phyloP scores from a whole-genome alignment of 2,888 invertebrate species.

The Melanophora roralis region DNA sequence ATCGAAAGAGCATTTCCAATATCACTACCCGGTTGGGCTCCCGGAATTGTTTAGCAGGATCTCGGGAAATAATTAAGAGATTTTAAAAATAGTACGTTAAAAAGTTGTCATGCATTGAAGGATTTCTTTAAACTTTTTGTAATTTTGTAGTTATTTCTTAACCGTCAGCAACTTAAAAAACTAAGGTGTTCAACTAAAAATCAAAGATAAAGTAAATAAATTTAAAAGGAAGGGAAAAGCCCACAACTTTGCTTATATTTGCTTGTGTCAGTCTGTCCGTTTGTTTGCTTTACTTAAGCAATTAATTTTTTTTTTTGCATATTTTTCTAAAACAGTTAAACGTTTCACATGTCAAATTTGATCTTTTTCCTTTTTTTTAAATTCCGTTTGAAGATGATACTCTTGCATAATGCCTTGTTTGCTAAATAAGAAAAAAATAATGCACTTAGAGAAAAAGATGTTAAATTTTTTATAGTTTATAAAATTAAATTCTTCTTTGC shows the following conservation, averaged over 20 bases:
- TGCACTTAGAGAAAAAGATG: conserved; percentile 20
- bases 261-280: not conserved
- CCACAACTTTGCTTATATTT: not conserved
- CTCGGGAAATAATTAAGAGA: no score
- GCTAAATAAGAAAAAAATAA: no score
- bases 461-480: no score
- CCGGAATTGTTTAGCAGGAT: no score
- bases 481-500: no score
- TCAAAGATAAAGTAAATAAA: conserved; percentile 18
- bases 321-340: not conserved
- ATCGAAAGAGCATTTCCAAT: no score
- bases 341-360: not conserved
- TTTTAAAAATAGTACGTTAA: no score
- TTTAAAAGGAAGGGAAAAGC: conserved; percentile 1
- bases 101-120: no score
- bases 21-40: no score
- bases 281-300: conserved; percentile 1
- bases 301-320: conserved; percentile 15
- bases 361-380: not conserved
- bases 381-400: conserved; percentile 13
- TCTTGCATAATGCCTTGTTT: no score
- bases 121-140: no score
- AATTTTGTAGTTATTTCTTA: not conserved
- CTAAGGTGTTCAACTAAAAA: conserved; percentile 26
- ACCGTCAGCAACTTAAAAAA: not conserved